phyloP scores from a whole-genome alignment of 2,888 invertebrate species.

The Rhamnusium bicolor region DNA sequence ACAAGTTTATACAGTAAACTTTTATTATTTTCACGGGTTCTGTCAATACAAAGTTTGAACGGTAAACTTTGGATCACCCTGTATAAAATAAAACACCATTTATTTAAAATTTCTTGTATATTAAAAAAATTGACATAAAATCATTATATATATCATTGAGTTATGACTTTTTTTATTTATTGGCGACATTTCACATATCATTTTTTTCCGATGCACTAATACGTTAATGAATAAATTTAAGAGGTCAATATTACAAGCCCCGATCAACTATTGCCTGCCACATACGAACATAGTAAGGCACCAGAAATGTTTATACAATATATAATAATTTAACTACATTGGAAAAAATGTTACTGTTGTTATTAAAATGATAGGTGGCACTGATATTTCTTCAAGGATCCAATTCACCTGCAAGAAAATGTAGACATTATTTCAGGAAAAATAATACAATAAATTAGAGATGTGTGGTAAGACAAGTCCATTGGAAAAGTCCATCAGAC shows the following conservation, averaged over 20 bases:
- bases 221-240: constrained; percentile 56
- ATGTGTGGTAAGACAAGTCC: too few species aligned
- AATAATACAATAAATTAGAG: too few species aligned
- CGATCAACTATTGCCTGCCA: constrained; percentile 68
- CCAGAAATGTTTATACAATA: constrained; percentile 69
- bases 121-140: constrained; percentile 72
- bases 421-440: constrained; percentile 28
- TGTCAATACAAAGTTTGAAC: too few species aligned
- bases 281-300: constrained; percentile 70
- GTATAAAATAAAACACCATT: constrained; percentile 45
- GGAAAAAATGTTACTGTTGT: constrained; percentile 70
- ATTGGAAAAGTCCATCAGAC: too few species aligned
- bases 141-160: constrained; percentile 70
- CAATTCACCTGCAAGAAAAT: constrained; percentile 54
- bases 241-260: constrained; percentile 60
- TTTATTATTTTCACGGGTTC: too few species aligned
- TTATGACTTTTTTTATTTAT: constrained; percentile 62
- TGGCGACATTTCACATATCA: constrained; percentile 68
- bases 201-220: constrained; percentile 68
- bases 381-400: constrained; percentile 61
- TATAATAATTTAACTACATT: constrained; percentile 61
- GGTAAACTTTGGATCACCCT: too few species aligned
- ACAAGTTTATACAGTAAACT: too few species aligned
- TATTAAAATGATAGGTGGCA: constrained; percentile 67
- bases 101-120: constrained; percentile 69